phyloP scores from a whole-genome alignment of 2,888 invertebrate genomes.

The Trilocha varians region DNA sequence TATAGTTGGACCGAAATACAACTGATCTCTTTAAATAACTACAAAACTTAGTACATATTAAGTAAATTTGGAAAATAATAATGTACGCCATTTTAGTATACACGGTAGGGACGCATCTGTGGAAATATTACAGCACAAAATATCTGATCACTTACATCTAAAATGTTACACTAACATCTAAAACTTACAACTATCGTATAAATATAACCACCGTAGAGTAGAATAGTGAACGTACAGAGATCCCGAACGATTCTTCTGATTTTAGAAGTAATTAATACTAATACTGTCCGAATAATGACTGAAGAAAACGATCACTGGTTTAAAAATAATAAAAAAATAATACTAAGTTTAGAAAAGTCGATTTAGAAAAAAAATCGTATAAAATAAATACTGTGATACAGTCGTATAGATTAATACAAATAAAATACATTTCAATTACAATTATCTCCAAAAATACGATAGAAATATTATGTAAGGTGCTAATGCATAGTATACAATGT shows the following conservation, averaged over 20 bases:
- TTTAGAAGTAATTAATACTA: slow-evolving; percentile 35
- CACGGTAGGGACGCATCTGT: slow-evolving; percentile 21
- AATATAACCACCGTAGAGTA: slow-evolving; percentile 63
- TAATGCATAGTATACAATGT: slow-evolving; percentile 58
- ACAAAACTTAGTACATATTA: slow-evolving; percentile 13
- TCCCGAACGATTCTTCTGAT: slow-evolving; percentile 42
- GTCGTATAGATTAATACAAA: slow-evolving; percentile 49
- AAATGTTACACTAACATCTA: slow-evolving; percentile 40
- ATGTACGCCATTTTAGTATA: slow-evolving; percentile 10
- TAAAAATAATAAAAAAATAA: slow-evolving; percentile 36
- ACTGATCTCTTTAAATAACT: background rate
- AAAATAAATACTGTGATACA: slow-evolving; percentile 56
- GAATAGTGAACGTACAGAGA: slow-evolving; percentile 54
- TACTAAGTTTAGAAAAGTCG: slow-evolving; percentile 31
- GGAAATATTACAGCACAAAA: slow-evolving; percentile 49
- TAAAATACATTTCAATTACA: slow-evolving; percentile 46
- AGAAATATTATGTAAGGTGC: slow-evolving; percentile 38
- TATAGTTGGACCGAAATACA: background rate
- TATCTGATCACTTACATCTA: slow-evolving; percentile 58
- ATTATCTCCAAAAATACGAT: slow-evolving; percentile 55
- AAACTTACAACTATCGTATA: slow-evolving; percentile 64
- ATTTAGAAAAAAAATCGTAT: slow-evolving; percentile 16
- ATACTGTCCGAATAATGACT: slow-evolving; percentile 64
- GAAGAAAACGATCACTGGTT: slow-evolving; percentile 26
- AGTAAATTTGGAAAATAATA: slow-evolving; percentile 9